These are phyloP conservation scores for Ceratotherium simum DNA, from an alignment of 2,113 vertebrate species.

Conservation along the genomic window DNA sequence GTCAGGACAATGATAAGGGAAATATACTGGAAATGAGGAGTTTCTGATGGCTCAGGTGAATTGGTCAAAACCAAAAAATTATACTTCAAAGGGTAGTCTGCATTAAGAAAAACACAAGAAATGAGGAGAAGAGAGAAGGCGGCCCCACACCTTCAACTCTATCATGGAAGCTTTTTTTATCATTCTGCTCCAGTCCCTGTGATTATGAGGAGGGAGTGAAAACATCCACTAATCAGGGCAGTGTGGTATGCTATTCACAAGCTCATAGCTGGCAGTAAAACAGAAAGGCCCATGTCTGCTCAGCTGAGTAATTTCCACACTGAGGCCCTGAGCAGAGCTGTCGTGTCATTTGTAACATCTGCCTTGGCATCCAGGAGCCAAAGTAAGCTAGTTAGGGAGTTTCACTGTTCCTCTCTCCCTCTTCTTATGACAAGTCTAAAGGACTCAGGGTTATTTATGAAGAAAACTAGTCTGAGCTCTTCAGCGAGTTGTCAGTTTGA, in stretches of 20 bases:
- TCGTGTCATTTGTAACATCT: constrained; percentile 86
- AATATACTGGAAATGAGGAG: constrained; percentile 41
- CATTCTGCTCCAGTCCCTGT: constrained; percentile 80
- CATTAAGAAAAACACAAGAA: constrained; percentile 71
- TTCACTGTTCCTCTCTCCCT: constrained; percentile 54
- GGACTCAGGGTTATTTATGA: constrained; percentile 58
- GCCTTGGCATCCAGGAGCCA: constrained; percentile 82
- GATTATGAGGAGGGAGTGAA: constrained; percentile 83
- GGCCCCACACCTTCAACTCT: constrained; percentile 69
- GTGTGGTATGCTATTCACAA: constrained; percentile 79
- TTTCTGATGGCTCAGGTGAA: constrained; percentile 64
- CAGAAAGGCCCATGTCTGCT: constrained; percentile 83
- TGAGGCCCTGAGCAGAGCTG: constrained; percentile 82
- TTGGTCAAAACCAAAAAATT: constrained; percentile 42
- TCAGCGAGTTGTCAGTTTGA: constrained; percentile 47
- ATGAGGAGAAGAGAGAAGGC: constrained; percentile 68
- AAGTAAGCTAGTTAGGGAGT: constrained; percentile 87
- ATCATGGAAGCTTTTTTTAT: constrained; percentile 79
- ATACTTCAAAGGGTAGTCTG: constrained; percentile 63
- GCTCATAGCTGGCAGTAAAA: constrained; percentile 86
- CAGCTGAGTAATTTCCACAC: constrained; percentile 86
- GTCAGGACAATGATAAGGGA: constrained; percentile 64
- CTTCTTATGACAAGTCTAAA: constrained; percentile 40
- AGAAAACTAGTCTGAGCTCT: constrained; percentile 52
- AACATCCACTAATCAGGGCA: constrained; percentile 83